Base-by-base conservation (phyloP, 2,888 invertebrate genomes). In the Lycia hirtaria region DNA sequence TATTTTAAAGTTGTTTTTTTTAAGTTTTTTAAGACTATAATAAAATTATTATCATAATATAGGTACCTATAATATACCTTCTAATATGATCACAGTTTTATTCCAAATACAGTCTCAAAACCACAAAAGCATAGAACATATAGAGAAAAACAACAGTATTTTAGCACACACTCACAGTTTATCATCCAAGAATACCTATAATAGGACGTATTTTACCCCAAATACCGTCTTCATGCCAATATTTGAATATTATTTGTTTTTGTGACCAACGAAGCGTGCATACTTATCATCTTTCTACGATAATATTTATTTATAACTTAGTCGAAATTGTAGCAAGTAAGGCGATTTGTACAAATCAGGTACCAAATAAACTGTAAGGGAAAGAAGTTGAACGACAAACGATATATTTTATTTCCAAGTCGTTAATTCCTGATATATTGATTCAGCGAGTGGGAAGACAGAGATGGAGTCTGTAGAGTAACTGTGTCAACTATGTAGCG, bases 401-500 rank as follows among this genome's bases (percentile, higher is more conserved):
- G 73, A 75, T 80, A 83, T 86, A 86, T 81, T 81, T 87, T 83
- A 83, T 78, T 87, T 87, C 87, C 83, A 85, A 72, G 62, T 83
- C 87, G 88, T 88, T 88, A 79, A 78, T 69, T 76, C 70, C 69
- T 80, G 85, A 88, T 81, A 81, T 80, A 87, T 85, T 72, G 82
- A 76, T 72, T 75, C 58, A 43, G 66, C 64, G 76, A 79, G 77
- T 76, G 68, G 65, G 60, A 66, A 62, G 67, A 67, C 44, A 47
- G 56, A 59, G 57, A 52, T 44, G 7, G 17, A 57, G 43, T 56
- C 45, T 19, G n/a, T 50, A 17, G 12, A 32, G 38, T 45, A 44
- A 41, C n/a, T 43, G 4, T 35, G 19, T n/a, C 19, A 24, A 41
- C 26, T 41, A 10, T 10, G 10, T 26, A 9, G 2, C 12, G 15